Conservation (phyloP, 2,888 invertebrate species). For the Polyommatus iphigenia region DNA sequence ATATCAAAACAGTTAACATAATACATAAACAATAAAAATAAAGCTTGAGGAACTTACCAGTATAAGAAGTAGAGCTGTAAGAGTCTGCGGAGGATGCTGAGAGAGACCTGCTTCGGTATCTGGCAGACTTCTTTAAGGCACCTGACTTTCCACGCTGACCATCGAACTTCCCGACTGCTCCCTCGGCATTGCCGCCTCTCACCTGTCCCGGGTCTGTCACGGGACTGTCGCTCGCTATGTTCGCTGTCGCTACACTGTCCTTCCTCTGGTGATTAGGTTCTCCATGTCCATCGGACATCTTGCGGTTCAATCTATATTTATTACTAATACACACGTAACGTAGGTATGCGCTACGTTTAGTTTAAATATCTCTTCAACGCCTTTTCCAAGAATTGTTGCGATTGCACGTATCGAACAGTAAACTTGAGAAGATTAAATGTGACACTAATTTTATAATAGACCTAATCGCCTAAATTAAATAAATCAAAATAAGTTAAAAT, state of each 20-base stretch:
- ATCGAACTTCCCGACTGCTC: constrained; percentile 69
- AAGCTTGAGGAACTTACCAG: constrained; percentile 65
- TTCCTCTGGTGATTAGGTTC: constrained; percentile 64
- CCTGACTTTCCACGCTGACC: constrained; percentile 81
- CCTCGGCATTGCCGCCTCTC: constrained; percentile 62
- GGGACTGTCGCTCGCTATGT: constrained; percentile 85
- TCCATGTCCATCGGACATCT: constrained; percentile 69
- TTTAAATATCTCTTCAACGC: background rate
- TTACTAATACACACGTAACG: constrained; percentile 8
- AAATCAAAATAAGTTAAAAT: constrained; percentile 28
- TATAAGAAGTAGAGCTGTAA: constrained; percentile 90
- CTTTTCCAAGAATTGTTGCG: constrained; percentile 8
- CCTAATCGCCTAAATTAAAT: constrained; percentile 19
- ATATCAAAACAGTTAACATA: background rate
- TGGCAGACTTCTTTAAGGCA: constrained; percentile 91
- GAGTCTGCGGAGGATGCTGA: constrained; percentile 97
- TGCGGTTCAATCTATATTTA: constrained; percentile 35
- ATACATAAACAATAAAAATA: constrained; percentile 14
- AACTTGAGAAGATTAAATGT: background rate
- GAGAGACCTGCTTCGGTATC: constrained; percentile 93
- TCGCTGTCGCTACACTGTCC: constrained; percentile 67
- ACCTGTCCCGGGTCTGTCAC: constrained; percentile 88
- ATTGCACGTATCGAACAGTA: background rate
- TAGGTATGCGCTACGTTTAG: background rate
- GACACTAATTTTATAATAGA: background rate